phyloP scores from a whole-genome alignment of 2,888 invertebrate genomes.

The Drosophila merina region DNA sequence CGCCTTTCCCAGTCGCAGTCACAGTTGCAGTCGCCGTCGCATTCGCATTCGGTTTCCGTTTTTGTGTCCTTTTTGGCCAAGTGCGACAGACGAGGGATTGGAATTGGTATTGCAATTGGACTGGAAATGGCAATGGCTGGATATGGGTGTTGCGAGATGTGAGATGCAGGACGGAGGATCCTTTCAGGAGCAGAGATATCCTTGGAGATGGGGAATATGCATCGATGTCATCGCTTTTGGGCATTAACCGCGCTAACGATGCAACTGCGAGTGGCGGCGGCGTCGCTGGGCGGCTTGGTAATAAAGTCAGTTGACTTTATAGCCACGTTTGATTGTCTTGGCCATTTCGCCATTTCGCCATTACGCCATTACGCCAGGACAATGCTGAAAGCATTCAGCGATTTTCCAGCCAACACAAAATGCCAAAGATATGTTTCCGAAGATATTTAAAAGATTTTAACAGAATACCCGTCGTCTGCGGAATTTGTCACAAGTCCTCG shows the following conservation, averaged over 20 bases:
- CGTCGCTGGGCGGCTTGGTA: slow-evolving; percentile 36
- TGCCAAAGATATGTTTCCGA: background rate
- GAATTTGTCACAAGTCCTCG: background rate
- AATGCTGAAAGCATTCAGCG: slow-evolving; percentile 10
- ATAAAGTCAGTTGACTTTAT: slow-evolving; percentile 74
- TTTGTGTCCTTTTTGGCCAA: slow-evolving; percentile 59
- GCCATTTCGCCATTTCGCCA: slow-evolving; percentile 30
- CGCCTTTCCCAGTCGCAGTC: slow-evolving; percentile 42
- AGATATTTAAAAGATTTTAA: slow-evolving; percentile 6
- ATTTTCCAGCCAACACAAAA: background rate
- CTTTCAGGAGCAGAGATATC: background rate
- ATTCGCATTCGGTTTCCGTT: slow-evolving; percentile 40
- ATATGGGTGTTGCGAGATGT: background rate
- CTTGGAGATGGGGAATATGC: slow-evolving; percentile 18
- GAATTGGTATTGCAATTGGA: slow-evolving; percentile 47
- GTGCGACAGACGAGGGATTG: slow-evolving; percentile 40
- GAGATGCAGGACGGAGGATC: slow-evolving; percentile 1
- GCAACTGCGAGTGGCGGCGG: slow-evolving; percentile 22
- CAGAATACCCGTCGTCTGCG: background rate
- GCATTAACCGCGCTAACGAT: slow-evolving; percentile 42
- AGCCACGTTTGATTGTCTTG: slow-evolving; percentile 55
- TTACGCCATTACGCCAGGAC: slow-evolving; percentile 19
- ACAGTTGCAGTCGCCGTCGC: no score
- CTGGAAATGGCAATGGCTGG: slow-evolving; percentile 29
- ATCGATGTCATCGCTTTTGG: slow-evolving; percentile 29